Percentiles rank a stretch among this genome's conserved stretches.
Evolutionary conservation across 2,797 vertebrate species (phyloP).

Genomic region (Acanthopagrus latus): DNA sequence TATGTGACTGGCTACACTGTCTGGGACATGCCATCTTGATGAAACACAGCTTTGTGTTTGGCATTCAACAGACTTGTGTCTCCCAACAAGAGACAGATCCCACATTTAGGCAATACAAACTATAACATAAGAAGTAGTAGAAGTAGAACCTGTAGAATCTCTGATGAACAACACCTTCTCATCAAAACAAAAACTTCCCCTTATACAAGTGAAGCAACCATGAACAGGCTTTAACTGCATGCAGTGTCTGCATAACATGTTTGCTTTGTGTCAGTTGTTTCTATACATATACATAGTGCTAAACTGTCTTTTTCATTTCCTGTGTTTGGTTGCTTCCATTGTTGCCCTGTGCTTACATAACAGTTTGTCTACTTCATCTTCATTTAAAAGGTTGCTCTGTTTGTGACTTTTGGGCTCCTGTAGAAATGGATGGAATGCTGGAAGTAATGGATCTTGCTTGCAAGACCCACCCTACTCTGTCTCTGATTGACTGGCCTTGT

Average conservation of each 20-base stretch:
- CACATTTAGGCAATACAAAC: neutral
- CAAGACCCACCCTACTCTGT: too few relatives aligned
- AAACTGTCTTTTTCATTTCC: too few relatives aligned
- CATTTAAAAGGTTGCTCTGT: too few relatives aligned
- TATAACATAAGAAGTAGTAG: neutral
- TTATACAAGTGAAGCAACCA: slow-evolving; percentile 6
- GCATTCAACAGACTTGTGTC: neutral
- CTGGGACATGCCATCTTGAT: slow-evolving; percentile 56
- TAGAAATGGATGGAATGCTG: too few relatives aligned
- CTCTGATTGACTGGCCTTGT: too few relatives aligned
- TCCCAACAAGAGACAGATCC: slow-evolving; percentile 6
- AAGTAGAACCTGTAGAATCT: slow-evolving; percentile 4
- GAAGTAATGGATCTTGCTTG: too few relatives aligned
- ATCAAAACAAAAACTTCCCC: slow-evolving; percentile 3
- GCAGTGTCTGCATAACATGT: neutral
- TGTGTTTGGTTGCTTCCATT: too few relatives aligned
- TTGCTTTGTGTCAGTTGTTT: neutral
- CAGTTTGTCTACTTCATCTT: too few relatives aligned
- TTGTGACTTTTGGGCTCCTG: too few relatives aligned
- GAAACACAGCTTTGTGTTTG: slow-evolving; percentile 27
- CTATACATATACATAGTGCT: too few relatives aligned
- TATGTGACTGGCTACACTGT: slow-evolving; percentile 57
- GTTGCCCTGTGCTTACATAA: too few relatives aligned
- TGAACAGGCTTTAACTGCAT: neutral
- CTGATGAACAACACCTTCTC: neutral